Conservation (phyloP, 2,888 invertebrate genomes). For the Timandra comae region DNA sequence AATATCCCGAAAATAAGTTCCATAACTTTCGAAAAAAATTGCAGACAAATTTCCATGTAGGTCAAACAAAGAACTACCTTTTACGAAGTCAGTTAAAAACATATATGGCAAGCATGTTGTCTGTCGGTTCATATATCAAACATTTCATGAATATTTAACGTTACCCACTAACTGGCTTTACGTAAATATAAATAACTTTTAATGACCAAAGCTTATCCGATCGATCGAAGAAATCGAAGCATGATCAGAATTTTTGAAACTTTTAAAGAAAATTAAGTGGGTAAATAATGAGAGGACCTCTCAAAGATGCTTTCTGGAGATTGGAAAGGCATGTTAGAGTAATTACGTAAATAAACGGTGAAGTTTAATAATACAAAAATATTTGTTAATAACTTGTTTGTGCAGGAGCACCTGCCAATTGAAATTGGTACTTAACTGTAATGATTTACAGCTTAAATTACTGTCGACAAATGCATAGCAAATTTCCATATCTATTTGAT, state of each 20-base stretch:
- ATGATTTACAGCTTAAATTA: too few relatives aligned
- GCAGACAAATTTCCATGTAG: too few relatives aligned
- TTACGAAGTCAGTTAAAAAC: too few relatives aligned
- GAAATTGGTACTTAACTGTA: too few relatives aligned
- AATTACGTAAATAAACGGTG: constrained; percentile 14
- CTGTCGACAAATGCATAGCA: too few relatives aligned
- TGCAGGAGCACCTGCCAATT: too few relatives aligned
- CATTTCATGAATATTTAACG: constrained; percentile 52
- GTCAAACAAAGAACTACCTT: too few relatives aligned
- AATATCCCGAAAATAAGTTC: too few relatives aligned
- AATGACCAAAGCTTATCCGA: constrained; percentile 48
- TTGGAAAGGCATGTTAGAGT: constrained; percentile 12
- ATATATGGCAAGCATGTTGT: too few relatives aligned
- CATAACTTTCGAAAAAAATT: too few relatives aligned
- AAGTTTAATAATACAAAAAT: constrained; percentile 5
- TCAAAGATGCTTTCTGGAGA: constrained; percentile 15
- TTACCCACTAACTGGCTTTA: constrained; percentile 43
- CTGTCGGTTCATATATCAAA: constrained; percentile 12
- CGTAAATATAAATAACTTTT: constrained; percentile 57
- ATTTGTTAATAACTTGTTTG: constrained; percentile 5
- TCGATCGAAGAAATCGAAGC: constrained; percentile 48
- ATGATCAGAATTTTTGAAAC: constrained; percentile 46
- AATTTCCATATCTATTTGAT: too few relatives aligned
- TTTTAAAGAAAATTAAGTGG: constrained; percentile 27
- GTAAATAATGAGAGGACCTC: constrained; percentile 27